These are phyloP conservation scores for Trypoxylus dichotomus DNA, from an alignment of 1,140 invertebrate genomes.

Conservation along the genomic window DNA sequence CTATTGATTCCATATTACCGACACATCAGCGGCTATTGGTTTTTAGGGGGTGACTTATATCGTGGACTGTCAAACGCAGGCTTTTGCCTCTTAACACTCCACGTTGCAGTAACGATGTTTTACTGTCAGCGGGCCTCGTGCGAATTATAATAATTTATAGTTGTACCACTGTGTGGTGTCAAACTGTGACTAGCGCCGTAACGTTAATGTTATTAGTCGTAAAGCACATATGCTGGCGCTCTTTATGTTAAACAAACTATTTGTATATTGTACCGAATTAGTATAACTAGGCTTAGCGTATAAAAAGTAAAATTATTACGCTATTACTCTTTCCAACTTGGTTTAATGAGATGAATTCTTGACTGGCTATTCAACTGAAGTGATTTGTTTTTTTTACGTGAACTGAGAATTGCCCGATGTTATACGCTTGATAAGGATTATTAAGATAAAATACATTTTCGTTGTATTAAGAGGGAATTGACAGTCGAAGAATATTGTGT, in stretches of 20 bases:
- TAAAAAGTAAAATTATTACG: neutral
- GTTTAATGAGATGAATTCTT: neutral
- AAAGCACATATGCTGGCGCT: neutral
- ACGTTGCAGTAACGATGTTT: neutral
- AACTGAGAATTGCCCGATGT: too few relatives aligned
- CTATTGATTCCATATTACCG: conserved; percentile 19
- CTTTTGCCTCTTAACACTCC: neutral
- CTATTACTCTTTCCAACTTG: neutral
- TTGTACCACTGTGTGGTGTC: neutral
- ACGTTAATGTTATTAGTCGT: conserved; percentile 15
- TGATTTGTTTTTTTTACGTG: too few relatives aligned
- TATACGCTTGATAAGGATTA: too few relatives aligned
- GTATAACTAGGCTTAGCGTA: neutral
- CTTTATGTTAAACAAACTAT: conserved; percentile 11
- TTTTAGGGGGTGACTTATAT: neutral
- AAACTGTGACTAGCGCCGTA: neutral
- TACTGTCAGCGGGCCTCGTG: neutral
- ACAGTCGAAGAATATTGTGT: too few relatives aligned
- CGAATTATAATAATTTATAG: conserved; percentile 22
- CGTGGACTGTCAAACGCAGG: neutral
- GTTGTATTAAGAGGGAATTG: too few relatives aligned
- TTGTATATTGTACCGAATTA: conserved; percentile 11
- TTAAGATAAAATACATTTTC: too few relatives aligned
- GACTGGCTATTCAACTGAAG: too few relatives aligned
- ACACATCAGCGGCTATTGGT: conserved; percentile 10